Percentiles rank a stretch among this genome's conserved stretches.
phyloP scores from a whole-genome alignment of 2,113 vertebrate species.

The Rhineura floridana region DNA sequence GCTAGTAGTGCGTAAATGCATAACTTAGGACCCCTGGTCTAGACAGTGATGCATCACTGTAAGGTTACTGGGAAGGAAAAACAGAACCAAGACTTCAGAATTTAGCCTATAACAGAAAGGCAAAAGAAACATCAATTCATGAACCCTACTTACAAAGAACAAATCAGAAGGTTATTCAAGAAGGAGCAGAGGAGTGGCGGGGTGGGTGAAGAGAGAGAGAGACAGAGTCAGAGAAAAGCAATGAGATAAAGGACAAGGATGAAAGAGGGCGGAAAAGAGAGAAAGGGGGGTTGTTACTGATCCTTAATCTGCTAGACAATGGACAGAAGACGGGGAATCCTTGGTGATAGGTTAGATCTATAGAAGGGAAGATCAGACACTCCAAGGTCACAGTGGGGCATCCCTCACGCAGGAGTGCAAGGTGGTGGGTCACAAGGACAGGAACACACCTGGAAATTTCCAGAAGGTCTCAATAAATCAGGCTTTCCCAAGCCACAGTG shows the following conservation, averaged over 20 bases:
- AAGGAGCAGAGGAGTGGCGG: not conserved
- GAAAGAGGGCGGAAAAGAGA: not conserved
- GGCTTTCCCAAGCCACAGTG: not conserved
- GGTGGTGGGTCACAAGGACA: no score
- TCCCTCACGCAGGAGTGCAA: no score
- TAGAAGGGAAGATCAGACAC: not conserved
- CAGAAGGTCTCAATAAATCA: no score
- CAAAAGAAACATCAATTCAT: not conserved
- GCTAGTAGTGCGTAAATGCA: not conserved
- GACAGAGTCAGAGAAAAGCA: no score
- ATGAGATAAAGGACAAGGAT: not conserved
- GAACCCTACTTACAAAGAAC: no score
- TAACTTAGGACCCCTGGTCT: not conserved
- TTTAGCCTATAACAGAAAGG: not conserved
- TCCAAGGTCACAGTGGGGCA: no score
- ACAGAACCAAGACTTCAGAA: not conserved
- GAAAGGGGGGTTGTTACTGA: not conserved
- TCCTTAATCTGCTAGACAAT: not conserved
- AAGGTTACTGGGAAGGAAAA: not conserved
- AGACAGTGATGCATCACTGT: not conserved
- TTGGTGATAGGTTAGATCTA: not conserved
- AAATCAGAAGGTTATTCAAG: not conserved
- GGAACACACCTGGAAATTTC: no score
- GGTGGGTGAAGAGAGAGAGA: not conserved
- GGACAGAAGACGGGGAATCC: not conserved